Evolutionary conservation across 2,113 vertebrate species (phyloP), one percentile per base, ranked within the genome.

Genomic region (Hymenochirus boettgeri): DNA sequence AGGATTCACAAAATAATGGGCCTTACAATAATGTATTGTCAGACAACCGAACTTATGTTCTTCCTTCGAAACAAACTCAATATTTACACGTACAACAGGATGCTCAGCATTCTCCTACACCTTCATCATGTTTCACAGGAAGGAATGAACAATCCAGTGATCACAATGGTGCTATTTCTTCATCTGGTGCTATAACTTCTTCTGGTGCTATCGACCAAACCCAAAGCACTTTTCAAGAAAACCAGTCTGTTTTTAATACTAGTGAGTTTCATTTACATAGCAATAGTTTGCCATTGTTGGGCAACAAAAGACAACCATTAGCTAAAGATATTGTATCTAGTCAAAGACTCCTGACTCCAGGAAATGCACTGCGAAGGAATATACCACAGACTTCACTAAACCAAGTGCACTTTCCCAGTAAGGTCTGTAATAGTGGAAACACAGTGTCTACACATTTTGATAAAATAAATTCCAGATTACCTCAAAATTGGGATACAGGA

Each of bases 361-460:
- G 88, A 70, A 87, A 81, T 80, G 72, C 87, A 51, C 82, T 91
- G 63, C 75, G 86, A 70, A 90, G 89, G 85, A 88, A 79, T 62
- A 79, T 86, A 81, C 77, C 89, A 80, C 88, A 89, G 7, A 77
- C 71, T 61, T 76, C 90, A 61, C 76, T 84, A 64, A 82, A 91
- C 69, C 92, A 92, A 82, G 84, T 92, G 82, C 90, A 89, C 81
- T 93, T 95, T 86, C 75, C 83, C 7, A 86, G 73, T 76, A 92
- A 95, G 84, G 75, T 81, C 37, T 94, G 85, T 62, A 81, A 77
- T 42, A 75, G 73, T 71, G 26, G 77, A 64, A 77, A 83, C 55
- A 39, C 82, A 53, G 82, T 83, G 61, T 72, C 89, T 1, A 77
- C 82, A 72, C 72, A 88, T 59, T 90, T 90, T 52, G 93, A 96